Evolutionary conservation across 2,888 invertebrate species (phyloP).

Genomic region (Embidobia sp.): DNA sequence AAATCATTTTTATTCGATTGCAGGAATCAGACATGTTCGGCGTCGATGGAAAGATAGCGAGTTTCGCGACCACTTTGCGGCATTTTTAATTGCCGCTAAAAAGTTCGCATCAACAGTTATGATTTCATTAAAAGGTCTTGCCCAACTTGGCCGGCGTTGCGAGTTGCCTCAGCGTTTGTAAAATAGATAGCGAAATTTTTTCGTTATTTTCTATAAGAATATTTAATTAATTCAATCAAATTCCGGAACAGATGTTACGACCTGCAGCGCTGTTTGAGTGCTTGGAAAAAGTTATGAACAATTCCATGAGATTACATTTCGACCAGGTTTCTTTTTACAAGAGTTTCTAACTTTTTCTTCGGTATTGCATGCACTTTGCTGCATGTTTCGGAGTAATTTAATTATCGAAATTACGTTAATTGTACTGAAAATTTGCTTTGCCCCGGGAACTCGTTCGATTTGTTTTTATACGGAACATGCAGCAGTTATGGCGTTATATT

Average conservation of each 20-base stretch:
- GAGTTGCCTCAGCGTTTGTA: too few species aligned
- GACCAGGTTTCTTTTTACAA: slow-evolving; percentile 29
- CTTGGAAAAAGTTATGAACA: slow-evolving; percentile 35
- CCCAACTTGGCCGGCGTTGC: too few species aligned
- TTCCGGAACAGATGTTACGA: slow-evolving; percentile 21
- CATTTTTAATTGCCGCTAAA: too few species aligned
- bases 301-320: slow-evolving; percentile 46
- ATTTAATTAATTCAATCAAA: slow-evolving; percentile 50
- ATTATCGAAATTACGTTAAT: slow-evolving; percentile 18
- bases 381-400: slow-evolving; percentile 15
- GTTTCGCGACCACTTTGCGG: too few species aligned
- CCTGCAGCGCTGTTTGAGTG: slow-evolving; percentile 11
- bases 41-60: too few species aligned
- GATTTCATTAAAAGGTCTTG: too few species aligned
- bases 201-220: slow-evolving; percentile 19
- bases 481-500: slow-evolving; percentile 2
- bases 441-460: background rate
- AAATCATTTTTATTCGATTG: too few species aligned
- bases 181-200: background rate
- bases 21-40: too few species aligned
- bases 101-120: too few species aligned
- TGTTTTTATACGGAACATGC: background rate
- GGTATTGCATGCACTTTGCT: too few species aligned
- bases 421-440: background rate
- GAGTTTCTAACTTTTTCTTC: slow-evolving; percentile 25